A percentile compares a stretch with the other conserved stretches of the same genome.
Conservation (phyloP, 2,888 invertebrate species). For the Netelia virgata region DNA sequence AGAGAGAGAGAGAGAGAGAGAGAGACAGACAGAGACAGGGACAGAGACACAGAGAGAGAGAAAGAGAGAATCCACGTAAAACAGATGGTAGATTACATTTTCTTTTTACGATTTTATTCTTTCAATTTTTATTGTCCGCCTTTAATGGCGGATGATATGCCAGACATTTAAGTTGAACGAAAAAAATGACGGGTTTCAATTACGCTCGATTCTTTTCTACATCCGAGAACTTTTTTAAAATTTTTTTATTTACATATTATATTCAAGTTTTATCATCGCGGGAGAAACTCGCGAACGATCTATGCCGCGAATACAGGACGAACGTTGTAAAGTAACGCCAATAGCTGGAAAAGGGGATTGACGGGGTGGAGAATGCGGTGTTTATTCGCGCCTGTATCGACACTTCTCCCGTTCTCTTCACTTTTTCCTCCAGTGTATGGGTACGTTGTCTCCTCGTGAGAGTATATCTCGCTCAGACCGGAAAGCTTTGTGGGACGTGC, state of each 20-base stretch:
- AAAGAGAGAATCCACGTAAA: neutral
- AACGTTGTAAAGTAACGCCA: constrained; percentile 49
- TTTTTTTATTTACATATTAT: neutral
- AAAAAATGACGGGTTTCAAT: neutral
- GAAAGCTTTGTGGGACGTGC: constrained; percentile 25
- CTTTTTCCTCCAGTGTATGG: neutral
- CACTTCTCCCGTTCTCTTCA: constrained; percentile 39
- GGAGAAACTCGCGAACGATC: constrained; percentile 5
- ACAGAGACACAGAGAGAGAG: neutral
- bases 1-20: constrained; percentile 14
- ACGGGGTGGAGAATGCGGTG: constrained; percentile 18
- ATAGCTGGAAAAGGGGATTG: constrained; percentile 50
- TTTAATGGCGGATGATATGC: neutral
- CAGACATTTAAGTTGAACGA: neutral
- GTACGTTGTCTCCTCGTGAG: constrained; percentile 16
- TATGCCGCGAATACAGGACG: constrained; percentile 28
- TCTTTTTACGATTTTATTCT: neutral
- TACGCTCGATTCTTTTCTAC: neutral
- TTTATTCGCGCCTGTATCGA: constrained; percentile 35
- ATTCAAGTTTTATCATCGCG: constrained; percentile 27
- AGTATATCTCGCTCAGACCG: constrained; percentile 17
- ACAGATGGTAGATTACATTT: constrained; percentile 8
- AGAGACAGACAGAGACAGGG: neutral
- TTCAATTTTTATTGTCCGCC: neutral
- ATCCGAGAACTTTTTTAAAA: neutral